These are phyloP conservation scores for Pardalotus punctatus DNA, from an alignment of 2,113 vertebrate genomes.

Conservation along the genomic window DNA sequence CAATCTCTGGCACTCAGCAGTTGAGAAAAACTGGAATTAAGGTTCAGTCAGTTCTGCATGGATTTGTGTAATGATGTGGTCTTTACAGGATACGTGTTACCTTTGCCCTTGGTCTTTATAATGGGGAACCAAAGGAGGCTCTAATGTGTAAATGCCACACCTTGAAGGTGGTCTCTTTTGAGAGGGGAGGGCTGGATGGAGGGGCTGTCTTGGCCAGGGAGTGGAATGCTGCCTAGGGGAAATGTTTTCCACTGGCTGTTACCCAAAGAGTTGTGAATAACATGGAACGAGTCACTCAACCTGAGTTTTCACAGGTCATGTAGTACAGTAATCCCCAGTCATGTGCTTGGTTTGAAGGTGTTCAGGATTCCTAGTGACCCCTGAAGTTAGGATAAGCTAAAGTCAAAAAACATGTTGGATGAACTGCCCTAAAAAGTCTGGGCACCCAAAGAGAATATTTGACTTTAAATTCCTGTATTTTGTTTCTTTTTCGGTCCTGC, in stretches of 20 bases:
- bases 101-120: background rate
- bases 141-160: background rate
- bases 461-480: background rate
- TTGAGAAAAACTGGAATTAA: background rate
- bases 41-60: background rate
- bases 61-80: rapidly evolving
- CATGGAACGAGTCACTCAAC: background rate
- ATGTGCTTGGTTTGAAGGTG: background rate
- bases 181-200: background rate
- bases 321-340: background rate
- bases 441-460: background rate
- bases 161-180: background rate
- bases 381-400: background rate
- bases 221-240: background rate
- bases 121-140: background rate
- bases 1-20: background rate
- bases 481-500: background rate
- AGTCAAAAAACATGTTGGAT: background rate
- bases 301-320: background rate
- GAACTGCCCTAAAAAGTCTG: background rate
- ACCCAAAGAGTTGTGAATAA: background rate
- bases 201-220: no score
- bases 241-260: background rate
- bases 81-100: background rate
- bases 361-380: background rate